Evolutionary conservation across 2,888 invertebrate genomes (phyloP), one percentile per base, ranked within the genome.

Genomic region (Aspidiotus destructor): DNA sequence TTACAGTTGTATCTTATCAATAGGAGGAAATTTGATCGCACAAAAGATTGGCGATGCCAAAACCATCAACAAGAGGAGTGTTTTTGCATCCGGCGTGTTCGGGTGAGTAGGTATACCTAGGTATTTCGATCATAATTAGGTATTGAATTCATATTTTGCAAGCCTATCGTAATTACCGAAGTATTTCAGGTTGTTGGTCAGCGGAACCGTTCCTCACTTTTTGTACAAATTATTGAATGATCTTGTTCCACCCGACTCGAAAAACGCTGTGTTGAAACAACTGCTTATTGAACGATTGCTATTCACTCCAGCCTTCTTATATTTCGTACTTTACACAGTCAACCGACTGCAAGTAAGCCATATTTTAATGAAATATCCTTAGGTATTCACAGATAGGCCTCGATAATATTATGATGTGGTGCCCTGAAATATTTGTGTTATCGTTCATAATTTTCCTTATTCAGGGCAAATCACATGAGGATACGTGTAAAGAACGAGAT

Each of bases 171-270:
- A 28, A 28, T 5, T 28, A 28, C 28, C 5, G 2, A 28, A 28
- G 28, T 48, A 48, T 74, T 77, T 57, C 77, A 88, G 89, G 60
- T 79, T 90, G 57, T 74, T 88, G n/a, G 89, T 90, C 77, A 89
- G 89, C 67, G 90, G 90, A 41, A 82, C 86, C 2, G 79, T 89
- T 6, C 89, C 90, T 0, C 89, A 90, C 77, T 88, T 84, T 75
- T 89, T 90, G 76, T 89, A 88, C 75, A 79, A 80, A 71, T 78
- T 82, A 48, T 75, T 87, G 60, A 87, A 87, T 72, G 78, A 79
- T 63, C 72, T 83, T 44, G 82, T 87, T 69, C 81, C 84, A 0
- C 81, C 83, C 71, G 82, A 84, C 69, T 77, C 77, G 1, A 75
- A 77, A 9, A 75, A 77, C 72, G 75, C 74, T 10, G 74, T 83